These are phyloP conservation scores for Caenorhabditis imperialis DNA, from an alignment of 2,888 invertebrate genomes.

Conservation along the genomic window DNA sequence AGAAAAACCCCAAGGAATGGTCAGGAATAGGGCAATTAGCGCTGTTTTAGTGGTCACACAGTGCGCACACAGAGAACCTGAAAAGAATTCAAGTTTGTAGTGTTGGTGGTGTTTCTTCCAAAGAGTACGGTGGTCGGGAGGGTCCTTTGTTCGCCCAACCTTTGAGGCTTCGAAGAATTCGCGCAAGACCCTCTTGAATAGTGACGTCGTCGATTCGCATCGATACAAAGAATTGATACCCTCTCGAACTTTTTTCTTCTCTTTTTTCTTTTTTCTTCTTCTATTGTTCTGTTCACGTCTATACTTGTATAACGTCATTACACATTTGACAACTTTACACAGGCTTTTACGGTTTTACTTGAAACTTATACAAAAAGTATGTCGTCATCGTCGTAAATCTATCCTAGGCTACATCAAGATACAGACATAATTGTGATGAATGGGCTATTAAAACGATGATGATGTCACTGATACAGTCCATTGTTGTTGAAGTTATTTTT, in stretches of 20 bases:
- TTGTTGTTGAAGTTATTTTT: too few relatives aligned
- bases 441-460: constrained; percentile 9
- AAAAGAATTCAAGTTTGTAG: constrained; percentile 3
- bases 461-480: constrained; percentile 32
- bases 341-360: constrained; percentile 7
- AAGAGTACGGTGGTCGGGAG: too few relatives aligned
- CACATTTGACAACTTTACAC: constrained; percentile 15
- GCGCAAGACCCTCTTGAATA: constrained; percentile 8
- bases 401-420: constrained; percentile 34
- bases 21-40: neutral
- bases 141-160: constrained; percentile 28
- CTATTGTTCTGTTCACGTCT: constrained; percentile 34
- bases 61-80: constrained; percentile 1
- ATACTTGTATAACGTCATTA: constrained; percentile 27
- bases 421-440: constrained; percentile 24
- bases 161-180: constrained; percentile 31
- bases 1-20: neutral
- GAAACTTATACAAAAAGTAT: neutral
- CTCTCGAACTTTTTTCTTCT: constrained; percentile 44
- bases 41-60: constrained; percentile 19
- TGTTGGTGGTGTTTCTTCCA: too few relatives aligned
- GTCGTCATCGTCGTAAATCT: neutral
- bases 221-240: constrained; percentile 47
- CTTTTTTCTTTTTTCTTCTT: constrained; percentile 34
- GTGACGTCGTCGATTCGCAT: constrained; percentile 30